These are phyloP conservation scores for Ophraella communa DNA, from an alignment of 2,888 invertebrate genomes.

Conservation along the genomic window DNA sequence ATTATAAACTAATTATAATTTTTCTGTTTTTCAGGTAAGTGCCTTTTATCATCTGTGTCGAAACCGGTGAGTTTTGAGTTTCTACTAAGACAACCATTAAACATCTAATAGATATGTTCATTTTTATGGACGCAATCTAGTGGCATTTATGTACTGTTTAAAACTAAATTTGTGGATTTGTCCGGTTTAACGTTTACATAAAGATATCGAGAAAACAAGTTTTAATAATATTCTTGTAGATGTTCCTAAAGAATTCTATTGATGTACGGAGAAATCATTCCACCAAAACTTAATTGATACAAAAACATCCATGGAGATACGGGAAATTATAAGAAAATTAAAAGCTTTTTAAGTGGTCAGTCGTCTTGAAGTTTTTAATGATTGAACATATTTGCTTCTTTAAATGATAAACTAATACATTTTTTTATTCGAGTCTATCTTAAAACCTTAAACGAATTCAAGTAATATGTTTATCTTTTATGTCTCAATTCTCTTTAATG, in stretches of 20 bases:
- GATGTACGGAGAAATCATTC: background rate
- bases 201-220: conserved; percentile 30
- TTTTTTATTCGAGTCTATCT: background rate
- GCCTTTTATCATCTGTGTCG: background rate
- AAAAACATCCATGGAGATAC: background rate
- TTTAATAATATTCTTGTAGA: conserved; percentile 29
- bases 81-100: conserved; percentile 26
- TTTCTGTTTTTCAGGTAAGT: conserved; percentile 25
- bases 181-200: conserved; percentile 37
- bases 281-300: background rate
- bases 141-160: conserved; percentile 25
- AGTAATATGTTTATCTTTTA: background rate
- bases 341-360: background rate
- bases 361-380: background rate
- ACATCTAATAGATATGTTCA: conserved; percentile 19
- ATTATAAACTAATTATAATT: conserved; percentile 6
- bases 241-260: background rate
- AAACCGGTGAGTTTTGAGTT: conserved; percentile 13
- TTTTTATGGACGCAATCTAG: conserved; percentile 14
- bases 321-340: background rate
- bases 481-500: background rate
- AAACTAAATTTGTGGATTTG: conserved; percentile 34
- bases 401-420: background rate
- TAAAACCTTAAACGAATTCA: background rate
- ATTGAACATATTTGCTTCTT: background rate